Base-by-base conservation (phyloP, 1,140 invertebrate genomes). In the Trichogramma pretiosum region DNA sequence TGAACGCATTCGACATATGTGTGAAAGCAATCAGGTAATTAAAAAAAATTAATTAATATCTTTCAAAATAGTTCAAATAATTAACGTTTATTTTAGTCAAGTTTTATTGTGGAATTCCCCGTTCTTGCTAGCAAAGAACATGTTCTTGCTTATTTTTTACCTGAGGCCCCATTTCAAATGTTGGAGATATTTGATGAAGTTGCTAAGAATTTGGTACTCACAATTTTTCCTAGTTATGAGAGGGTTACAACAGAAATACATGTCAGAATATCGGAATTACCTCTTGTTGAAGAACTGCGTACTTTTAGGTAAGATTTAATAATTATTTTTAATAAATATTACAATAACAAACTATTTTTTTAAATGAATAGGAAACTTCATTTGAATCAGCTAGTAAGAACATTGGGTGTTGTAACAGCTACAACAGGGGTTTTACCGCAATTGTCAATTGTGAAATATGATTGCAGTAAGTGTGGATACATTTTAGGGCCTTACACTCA, bases 131-230 rank as follows among this genome's bases (percentile, higher is more conserved):
- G 83, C 26, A 83, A 89, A 57, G 91, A 96, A 64, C 88, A 95
- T 65, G 87, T 93, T 2, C 72, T 99, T 24, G 94, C 93, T 1
- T 98, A 91, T 68, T 99, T 99, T 62, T 63, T 99, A 32, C 94
- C 95, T 4, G 95, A 99, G 73, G 95, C 95, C 1, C 97, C 97
- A 0, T 80, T 86, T 33, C 90, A 98, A 77, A 94, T 98, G 85
- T 67, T 98, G 10, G 81, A 87, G 60, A 94, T 96, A 48, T 94
- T 98, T 70, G 91, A 98, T 70, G 84, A 93, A 69, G 92, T 94
- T 17, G 91, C 90, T 5, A 95, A 93, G 67, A 90, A 95, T 48
- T 81, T 98, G 46, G 94, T 99, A 0, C 67, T 96, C 13, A 84
- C 82, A 23, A 95, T 97, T 70, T 99, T 93, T 64, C 94, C 96